phyloP scores from a whole-genome alignment of 2,113 vertebrate species.

The Numida meleagris region DNA sequence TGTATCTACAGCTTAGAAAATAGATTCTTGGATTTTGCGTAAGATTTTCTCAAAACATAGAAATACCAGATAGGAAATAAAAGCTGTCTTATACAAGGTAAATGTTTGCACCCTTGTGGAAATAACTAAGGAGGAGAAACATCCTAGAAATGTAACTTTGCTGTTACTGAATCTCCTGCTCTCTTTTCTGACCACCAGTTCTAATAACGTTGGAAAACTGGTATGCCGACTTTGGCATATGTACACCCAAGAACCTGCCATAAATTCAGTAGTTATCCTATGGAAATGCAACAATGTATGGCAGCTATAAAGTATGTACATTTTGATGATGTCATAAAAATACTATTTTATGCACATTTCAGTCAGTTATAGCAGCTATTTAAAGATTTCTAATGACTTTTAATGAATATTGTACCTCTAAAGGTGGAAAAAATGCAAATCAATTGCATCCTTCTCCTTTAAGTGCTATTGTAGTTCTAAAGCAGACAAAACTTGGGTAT shows the following conservation, averaged over 20 bases:
- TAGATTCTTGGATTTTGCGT: neutral
- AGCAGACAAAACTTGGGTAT: neutral
- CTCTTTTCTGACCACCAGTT: neutral
- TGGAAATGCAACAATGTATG: neutral
- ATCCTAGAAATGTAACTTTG: neutral
- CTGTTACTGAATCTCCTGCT: neutral
- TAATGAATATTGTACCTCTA: neutral
- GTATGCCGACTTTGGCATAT: neutral
- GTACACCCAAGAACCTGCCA: neutral
- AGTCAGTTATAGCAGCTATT: neutral
- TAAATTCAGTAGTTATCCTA: neutral
- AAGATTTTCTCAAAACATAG: neutral
- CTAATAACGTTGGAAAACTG: neutral
- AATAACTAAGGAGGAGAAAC: neutral
- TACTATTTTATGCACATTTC: neutral
- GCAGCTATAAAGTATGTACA: neutral
- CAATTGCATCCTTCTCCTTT: neutral
- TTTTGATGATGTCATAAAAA: neutral
- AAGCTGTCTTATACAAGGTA: neutral
- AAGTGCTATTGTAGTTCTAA: neutral
- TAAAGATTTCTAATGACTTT: neutral
- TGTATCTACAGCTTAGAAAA: neutral
- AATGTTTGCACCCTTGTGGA: neutral
- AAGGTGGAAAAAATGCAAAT: neutral
- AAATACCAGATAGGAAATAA: neutral